Evolutionary conservation across 2,797 vertebrate genomes (phyloP).

Genomic region (Crocidura indochinensis): DNA sequence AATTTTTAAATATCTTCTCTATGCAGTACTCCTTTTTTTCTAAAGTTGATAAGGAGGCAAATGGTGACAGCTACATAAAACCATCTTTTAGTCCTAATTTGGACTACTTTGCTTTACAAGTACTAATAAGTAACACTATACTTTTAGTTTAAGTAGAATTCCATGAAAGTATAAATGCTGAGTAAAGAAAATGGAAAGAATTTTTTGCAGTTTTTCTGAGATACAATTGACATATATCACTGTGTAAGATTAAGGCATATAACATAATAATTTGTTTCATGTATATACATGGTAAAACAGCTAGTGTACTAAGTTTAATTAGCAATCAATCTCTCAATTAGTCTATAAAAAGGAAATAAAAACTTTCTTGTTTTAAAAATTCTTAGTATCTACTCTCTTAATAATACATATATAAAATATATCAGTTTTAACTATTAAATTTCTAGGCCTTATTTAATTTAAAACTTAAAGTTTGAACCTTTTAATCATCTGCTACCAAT

Average conservation of each 20-base stretch:
- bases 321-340: background rate
- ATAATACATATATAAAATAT: background rate
- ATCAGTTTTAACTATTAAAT: background rate
- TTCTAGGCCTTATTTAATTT: background rate
- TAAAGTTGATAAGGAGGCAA: background rate
- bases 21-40: background rate
- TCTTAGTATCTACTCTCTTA: background rate
- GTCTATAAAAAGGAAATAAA: background rate
- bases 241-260: background rate
- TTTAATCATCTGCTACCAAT: background rate
- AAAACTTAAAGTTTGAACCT: background rate
- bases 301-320: background rate
- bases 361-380: background rate
- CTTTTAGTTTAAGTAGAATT: background rate
- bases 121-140: background rate
- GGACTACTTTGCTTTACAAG: background rate
- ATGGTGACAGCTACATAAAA: background rate
- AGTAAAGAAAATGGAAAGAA: background rate
- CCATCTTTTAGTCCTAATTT: background rate
- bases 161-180: background rate
- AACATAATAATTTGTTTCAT: background rate
- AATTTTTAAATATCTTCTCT: background rate
- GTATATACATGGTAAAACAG: background rate
- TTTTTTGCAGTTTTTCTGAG: background rate
- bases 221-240: background rate